A percentile compares a stretch with the other conserved stretches of the same genome.
Evolutionary conservation across 2,797 vertebrate genomes (phyloP).

Genomic region (Tokudaia tokunoshimensis): DNA sequence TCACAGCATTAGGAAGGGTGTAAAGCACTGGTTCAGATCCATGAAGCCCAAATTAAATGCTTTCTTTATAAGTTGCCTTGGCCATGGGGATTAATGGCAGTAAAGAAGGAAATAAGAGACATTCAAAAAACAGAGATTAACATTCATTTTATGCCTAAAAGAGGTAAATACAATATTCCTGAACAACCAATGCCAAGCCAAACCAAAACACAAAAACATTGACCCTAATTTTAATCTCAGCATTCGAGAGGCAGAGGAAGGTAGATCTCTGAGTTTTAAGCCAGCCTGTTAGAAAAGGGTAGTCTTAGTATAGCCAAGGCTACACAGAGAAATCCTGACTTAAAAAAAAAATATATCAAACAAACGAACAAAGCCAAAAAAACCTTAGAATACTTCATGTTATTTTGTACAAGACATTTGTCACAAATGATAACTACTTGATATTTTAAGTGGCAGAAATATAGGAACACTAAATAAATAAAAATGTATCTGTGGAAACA

Average conservation of each 20-base stretch:
- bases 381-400: background rate
- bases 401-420: background rate
- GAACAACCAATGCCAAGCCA: background rate
- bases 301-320: too few species aligned
- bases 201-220: too few species aligned
- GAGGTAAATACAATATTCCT: background rate
- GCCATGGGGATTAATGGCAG: background rate
- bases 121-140: rapidly evolving
- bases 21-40: too few species aligned
- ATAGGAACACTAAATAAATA: background rate
- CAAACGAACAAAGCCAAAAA: too few species aligned
- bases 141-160: background rate
- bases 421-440: background rate
- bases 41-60: background rate
- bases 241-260: too few species aligned
- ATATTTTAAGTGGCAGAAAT: background rate
- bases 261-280: too few species aligned
- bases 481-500: background rate
- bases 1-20: background rate
- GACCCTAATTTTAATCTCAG: too few species aligned
- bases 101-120: background rate
- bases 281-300: too few species aligned
- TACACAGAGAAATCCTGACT: too few species aligned
- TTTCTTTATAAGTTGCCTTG: too few species aligned
- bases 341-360: too few species aligned